Evolutionary conservation across 1,140 invertebrate genomes (phyloP), one percentile per base, ranked within the genome.

Genomic region (Euura lappo): DNA sequence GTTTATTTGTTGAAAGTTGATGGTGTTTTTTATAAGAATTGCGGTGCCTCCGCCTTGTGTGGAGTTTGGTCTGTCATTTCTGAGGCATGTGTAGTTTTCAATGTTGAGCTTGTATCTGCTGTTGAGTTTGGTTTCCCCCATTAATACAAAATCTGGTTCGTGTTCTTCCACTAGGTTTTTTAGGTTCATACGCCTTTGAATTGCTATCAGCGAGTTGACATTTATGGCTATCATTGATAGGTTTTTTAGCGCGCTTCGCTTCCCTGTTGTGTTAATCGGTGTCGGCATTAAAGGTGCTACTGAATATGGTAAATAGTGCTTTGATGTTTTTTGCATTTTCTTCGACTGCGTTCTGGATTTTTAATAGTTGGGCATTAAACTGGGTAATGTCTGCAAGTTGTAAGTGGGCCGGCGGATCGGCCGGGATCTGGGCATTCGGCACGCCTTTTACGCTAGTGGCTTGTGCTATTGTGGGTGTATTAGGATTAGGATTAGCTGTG

Each of bases 121-220:
- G 5, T 65, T 68, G 13, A 79, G 42, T 75, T 79, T 79, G 0
- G 78, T 79, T 75, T 79, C 78, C 1, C 64, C 43, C 1, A 78
- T 1, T 1, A 77, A 43, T 0, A 72, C 65, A 45, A 76, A 42
- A 65, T 77, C 74, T 11, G 77, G 77, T 0, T 72, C 65, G 46
- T 76, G 13, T 51, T 44, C 77, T 72, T 71, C 28, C 1, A 28
- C 28, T 28, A 28, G 28, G 28, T 28, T 28, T 28, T 28, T 28
- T 28, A 28, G 28, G 28, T 28, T 28, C 28, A 28, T 28, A 28
- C 28, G 28, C 28, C 68, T 76, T 60, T 75, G 44, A 7, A 75
- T 72, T 6, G 68, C 65, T 2, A 78, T 73, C 1, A 79, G 44
- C 4, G 77, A 79, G 28, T 78, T 78, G 2, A 72, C 68, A 42